Evolutionary conservation across 2,888 invertebrate species (phyloP).

Genomic region (Lacanobia wlatinum): DNA sequence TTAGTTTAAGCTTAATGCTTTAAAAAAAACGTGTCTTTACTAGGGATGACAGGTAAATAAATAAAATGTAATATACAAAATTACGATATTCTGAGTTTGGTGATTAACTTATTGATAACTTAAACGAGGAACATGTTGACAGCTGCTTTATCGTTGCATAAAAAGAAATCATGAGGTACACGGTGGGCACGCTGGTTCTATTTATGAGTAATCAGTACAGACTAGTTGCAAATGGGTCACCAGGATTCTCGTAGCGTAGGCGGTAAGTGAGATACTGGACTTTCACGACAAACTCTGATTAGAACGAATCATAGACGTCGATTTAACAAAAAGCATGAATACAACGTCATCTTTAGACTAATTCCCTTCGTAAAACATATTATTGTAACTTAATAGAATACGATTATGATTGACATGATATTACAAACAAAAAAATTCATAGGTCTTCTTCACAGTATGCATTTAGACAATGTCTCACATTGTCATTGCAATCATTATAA

Average conservation of each 20-base stretch:
- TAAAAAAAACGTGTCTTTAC: too few relatives aligned
- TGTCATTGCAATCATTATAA: constrained; percentile 35
- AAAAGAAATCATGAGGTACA: neutral
- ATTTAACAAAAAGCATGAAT: neutral
- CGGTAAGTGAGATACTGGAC: constrained; percentile 23
- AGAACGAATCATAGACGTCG: neutral
- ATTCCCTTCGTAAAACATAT: neutral
- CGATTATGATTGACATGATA: too few relatives aligned
- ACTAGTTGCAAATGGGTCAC: constrained; percentile 39
- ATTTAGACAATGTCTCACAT: constrained; percentile 10
- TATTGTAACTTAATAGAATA: neutral
- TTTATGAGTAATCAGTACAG: constrained; percentile 10
- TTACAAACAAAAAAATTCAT: too few relatives aligned
- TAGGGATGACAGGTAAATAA: too few relatives aligned
- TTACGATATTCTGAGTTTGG: neutral
- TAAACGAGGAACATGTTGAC: neutral
- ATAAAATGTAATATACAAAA: too few relatives aligned
- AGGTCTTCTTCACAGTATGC: neutral
- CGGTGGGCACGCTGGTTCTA: constrained; percentile 1
- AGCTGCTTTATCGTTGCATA: neutral
- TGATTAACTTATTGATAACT: neutral
- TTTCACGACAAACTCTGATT: neutral
- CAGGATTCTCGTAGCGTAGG: constrained; percentile 34
- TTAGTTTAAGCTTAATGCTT: too few relatives aligned
- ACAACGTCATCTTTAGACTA: too few relatives aligned